Evolutionary conservation across 1,140 invertebrate genomes (phyloP).

Genomic region (Chironomus striatipennis): DNA sequence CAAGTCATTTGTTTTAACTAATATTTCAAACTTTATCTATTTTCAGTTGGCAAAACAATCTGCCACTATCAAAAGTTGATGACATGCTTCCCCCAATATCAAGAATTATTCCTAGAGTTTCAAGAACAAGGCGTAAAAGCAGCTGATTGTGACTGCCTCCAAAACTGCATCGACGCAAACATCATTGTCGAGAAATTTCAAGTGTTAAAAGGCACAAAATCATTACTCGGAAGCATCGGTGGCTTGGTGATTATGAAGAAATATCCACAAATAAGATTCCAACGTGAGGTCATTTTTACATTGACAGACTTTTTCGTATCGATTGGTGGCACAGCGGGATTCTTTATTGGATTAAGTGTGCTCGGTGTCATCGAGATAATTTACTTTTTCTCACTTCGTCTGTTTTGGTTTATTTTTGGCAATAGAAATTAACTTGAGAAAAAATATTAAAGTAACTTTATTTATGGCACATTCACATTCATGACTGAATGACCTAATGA

Average conservation of each 20-base stretch:
- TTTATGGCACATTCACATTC: no score
- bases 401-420: constrained; percentile 45
- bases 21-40: constrained; percentile 25
- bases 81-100: constrained; percentile 29
- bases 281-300: constrained; percentile 36
- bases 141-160: constrained; percentile 21
- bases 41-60: constrained; percentile 31
- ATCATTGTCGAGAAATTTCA: constrained; percentile 9
- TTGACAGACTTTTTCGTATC: constrained; percentile 44
- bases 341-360: constrained; percentile 60
- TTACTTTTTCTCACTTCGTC: constrained; percentile 52
- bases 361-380: constrained; percentile 58
- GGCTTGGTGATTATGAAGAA: constrained; percentile 30
- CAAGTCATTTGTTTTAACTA: no score
- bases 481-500: not conserved
- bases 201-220: constrained; percentile 29
- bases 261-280: constrained; percentile 33
- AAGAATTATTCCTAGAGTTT: not conserved
- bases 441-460: no score
- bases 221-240: constrained; percentile 32
- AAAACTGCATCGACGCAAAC: constrained; percentile 24
- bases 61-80: constrained; percentile 33
- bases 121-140: not conserved
- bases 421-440: not conserved
- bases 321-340: constrained; percentile 58